A percentile compares a stretch with the other conserved stretches of the same genome.
Conservation (phyloP, 2,113 vertebrate genomes). For the Crypturellus undulatus region DNA sequence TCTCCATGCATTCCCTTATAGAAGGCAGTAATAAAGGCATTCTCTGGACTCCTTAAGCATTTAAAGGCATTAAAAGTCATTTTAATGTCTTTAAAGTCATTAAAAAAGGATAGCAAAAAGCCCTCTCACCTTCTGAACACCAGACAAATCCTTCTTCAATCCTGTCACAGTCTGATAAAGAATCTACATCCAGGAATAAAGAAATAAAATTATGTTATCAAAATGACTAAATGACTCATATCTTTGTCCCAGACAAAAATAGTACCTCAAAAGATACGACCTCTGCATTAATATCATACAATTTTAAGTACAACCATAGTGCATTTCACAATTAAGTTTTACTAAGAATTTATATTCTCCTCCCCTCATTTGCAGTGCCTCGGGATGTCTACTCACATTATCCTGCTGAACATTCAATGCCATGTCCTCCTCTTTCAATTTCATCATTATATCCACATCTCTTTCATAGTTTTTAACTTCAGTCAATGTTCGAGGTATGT, state of each 20-base stretch:
- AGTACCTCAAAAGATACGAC: neutral
- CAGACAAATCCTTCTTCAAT: constrained; percentile 94
- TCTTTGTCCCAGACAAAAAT: neutral
- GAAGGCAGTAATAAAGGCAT: neutral
- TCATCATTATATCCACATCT: constrained; percentile 88
- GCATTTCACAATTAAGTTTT: neutral
- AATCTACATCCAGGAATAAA: constrained; percentile 79
- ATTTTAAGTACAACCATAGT: no score
- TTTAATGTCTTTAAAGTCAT: no score
- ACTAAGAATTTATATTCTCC: neutral
- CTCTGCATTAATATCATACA: neutral
- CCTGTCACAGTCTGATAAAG: constrained; percentile 95
- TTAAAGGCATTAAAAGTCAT: neutral
- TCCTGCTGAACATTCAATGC: constrained; percentile 82
- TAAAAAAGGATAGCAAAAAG: neutral
- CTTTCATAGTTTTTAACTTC: constrained; percentile 93
- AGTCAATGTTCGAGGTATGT: constrained; percentile 93
- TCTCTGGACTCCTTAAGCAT: neutral
- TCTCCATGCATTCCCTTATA: neutral
- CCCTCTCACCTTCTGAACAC: constrained; percentile 88
- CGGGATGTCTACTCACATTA: constrained; percentile 77
- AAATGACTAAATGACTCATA: neutral
- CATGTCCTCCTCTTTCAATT: constrained; percentile 83
- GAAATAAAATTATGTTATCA: neutral
- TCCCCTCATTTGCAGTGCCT: neutral